Percentiles rank a stretch among this genome's conserved stretches.
phyloP scores from a whole-genome alignment of 2,797 vertebrate species.

The Paratrypauchen microcephalus region DNA sequence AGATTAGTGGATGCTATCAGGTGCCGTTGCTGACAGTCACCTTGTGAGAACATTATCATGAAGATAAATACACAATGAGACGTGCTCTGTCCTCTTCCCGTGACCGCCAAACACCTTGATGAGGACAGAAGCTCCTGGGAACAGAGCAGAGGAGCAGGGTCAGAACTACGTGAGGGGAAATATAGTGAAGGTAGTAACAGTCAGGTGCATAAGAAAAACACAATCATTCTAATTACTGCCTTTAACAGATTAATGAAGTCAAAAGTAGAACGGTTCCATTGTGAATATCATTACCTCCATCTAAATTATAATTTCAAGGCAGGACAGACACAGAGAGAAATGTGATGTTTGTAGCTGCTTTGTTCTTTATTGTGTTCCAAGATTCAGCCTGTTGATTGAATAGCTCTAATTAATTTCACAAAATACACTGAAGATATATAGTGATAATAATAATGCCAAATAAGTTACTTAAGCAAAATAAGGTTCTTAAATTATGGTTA shows the following conservation, averaged over 20 bases:
- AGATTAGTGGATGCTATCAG: slow-evolving; percentile 22
- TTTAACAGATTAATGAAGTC: background rate
- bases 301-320: too few species aligned
- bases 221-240: background rate
- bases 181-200: background rate
- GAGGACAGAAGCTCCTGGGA: slow-evolving; percentile 3
- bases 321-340: too few species aligned
- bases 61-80: slow-evolving; percentile 23
- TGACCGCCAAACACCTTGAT: background rate
- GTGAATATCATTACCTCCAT: background rate
- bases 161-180: background rate
- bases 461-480: background rate
- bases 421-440: background rate
- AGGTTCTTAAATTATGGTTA: background rate
- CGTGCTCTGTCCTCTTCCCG: slow-evolving; percentile 12
- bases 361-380: too few species aligned
- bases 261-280: background rate
- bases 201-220: background rate
- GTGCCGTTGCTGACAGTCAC: slow-evolving; percentile 16
- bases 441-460: background rate
- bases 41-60: slow-evolving; percentile 22
- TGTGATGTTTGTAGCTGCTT: too few species aligned
- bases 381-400: too few species aligned
- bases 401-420: background rate
- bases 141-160: background rate